A percentile compares a stretch with the other conserved stretches of the same genome.
Evolutionary conservation across 2,113 vertebrate species (phyloP).

Genomic region (Grammomys surdaster): DNA sequence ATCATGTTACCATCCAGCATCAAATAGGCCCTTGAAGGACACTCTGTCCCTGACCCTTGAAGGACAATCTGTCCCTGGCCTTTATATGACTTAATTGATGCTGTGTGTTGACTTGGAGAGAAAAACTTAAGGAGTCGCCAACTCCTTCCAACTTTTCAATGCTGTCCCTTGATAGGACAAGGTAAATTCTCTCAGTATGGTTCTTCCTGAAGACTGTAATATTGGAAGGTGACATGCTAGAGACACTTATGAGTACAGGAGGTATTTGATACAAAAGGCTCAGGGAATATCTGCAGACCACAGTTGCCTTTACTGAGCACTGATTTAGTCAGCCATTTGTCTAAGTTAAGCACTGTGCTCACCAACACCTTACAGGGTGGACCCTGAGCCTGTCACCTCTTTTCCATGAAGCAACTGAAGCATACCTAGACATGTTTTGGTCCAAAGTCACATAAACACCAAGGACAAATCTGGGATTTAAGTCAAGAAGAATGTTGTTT

Average conservation of each 20-base stretch:
- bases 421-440: neutral
- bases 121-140: conserved; percentile 55
- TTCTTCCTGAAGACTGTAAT: neutral
- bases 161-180: neutral
- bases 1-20: neutral
- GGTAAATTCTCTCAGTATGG: neutral
- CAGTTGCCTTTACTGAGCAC: neutral
- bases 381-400: neutral
- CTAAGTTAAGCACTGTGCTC: neutral
- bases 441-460: neutral
- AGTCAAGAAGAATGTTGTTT: too few species aligned
- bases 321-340: neutral
- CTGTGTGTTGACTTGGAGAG: conserved; percentile 51
- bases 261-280: neutral
- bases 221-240: neutral
- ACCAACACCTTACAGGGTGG: neutral
- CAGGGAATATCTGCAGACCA: neutral
- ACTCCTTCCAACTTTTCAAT: neutral
- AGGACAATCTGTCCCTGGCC: neutral
- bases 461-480: neutral
- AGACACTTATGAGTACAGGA: neutral
- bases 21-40: neutral
- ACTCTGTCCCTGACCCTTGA: neutral
- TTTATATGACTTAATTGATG: conserved; percentile 36
- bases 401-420: neutral